A percentile compares a stretch with the other conserved stretches of the same genome.
Conservation (phyloP, 2,113 vertebrate genomes). For the Sminthopsis crassicaudata region DNA sequence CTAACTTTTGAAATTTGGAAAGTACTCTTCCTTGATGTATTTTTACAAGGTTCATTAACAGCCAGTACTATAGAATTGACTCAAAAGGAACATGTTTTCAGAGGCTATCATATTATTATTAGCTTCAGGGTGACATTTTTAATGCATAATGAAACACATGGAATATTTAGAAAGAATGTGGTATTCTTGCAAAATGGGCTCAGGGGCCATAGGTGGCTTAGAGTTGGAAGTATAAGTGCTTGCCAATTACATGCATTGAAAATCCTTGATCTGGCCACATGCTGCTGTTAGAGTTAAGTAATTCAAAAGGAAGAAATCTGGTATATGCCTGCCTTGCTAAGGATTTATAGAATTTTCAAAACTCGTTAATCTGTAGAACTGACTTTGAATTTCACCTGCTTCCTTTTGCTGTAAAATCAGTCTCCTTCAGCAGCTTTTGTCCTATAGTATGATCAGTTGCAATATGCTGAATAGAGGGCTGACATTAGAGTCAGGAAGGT, state of each 20-base stretch:
- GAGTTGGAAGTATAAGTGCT: conserved; percentile 20
- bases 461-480: not conserved
- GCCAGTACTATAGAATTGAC: conserved; percentile 48
- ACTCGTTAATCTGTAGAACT: not conserved
- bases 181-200: conserved; percentile 56
- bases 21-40: conserved; percentile 45
- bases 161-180: conserved; percentile 65
- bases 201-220: conserved; percentile 31
- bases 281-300: conserved; percentile 23
- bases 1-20: conserved; percentile 19
- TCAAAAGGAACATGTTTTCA: conserved; percentile 66
- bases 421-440: not conserved
- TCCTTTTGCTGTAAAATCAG: conserved; percentile 16
- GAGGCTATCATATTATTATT: conserved; percentile 66
- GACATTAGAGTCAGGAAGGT: not conserved
- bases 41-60: conserved; percentile 70
- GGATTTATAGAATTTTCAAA: conserved; percentile 9
- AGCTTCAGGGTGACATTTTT: conserved; percentile 55
- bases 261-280: conserved; percentile 52
- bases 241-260: conserved; percentile 38
- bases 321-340: conserved; percentile 49
- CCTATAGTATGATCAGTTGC: not conserved
- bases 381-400: conserved; percentile 47
- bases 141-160: conserved; percentile 59
- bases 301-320: conserved; percentile 30